Conservation (phyloP, 2,888 invertebrate genomes). For the Ophonus ardosiacus region DNA sequence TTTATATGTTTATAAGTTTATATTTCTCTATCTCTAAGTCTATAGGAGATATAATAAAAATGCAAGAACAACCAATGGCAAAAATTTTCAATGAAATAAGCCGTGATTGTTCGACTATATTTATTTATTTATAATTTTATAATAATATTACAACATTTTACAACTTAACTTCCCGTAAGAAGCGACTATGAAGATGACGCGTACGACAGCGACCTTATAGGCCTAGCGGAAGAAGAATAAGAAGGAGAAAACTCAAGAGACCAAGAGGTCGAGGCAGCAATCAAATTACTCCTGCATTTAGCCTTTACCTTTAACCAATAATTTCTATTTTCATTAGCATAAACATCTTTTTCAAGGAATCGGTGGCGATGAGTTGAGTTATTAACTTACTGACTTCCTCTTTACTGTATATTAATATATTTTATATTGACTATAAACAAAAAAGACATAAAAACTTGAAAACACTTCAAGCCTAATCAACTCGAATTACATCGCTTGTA, state of each 20-base stretch:
- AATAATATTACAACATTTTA: no score
- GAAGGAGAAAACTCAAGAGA: background rate
- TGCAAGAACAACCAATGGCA: no score
- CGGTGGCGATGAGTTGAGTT: slow-evolving; percentile 1
- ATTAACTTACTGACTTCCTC: background rate
- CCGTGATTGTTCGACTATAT: no score
- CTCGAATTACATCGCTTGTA: background rate
- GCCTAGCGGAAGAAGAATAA: background rate
- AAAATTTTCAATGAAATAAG: no score
- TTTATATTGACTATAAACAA: background rate
- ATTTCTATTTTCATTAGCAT: slow-evolving; percentile 51
- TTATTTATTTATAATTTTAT: no score
- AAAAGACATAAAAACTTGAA: background rate
- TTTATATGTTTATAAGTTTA: no score
- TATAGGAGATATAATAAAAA: no score
- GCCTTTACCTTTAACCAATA: background rate
- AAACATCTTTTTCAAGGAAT: slow-evolving; percentile 28
- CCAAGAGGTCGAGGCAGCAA: slow-evolving; percentile 17
- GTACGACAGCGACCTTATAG: slow-evolving; percentile 10
- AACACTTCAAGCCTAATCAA: background rate
- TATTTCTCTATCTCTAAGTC: no score
- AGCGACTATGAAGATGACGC: background rate
- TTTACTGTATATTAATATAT: background rate
- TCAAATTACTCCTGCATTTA: background rate
- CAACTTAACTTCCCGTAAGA: background rate